Conservation (phyloP, 2,888 invertebrate genomes). For the Himalopsyche japonica region DNA sequence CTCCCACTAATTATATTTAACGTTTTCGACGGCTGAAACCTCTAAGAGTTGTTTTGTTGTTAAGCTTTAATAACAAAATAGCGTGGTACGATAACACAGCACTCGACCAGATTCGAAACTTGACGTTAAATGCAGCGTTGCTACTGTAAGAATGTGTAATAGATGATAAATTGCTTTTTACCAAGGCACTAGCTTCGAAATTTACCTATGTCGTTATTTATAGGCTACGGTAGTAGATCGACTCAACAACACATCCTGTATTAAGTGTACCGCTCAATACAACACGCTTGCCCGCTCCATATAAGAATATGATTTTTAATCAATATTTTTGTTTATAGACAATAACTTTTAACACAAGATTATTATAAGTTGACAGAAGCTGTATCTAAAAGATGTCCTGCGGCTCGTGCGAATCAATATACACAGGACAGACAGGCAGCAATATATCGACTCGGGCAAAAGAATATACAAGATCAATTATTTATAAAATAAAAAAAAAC, state of each 20-base stretch:
- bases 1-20: constrained; percentile 62
- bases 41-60: neutral
- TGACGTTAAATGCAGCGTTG: neutral
- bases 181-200: neutral
- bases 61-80: neutral
- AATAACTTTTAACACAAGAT: too few relatives aligned
- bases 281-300: too few relatives aligned
- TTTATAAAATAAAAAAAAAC: too few relatives aligned
- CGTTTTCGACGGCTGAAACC: constrained; percentile 23
- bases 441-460: too few relatives aligned
- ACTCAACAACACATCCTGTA: neutral
- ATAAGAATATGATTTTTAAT: too few relatives aligned
- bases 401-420: too few relatives aligned
- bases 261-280: neutral
- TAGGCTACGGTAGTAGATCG: neutral
- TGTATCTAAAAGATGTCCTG: too few relatives aligned
- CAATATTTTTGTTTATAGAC: too few relatives aligned
- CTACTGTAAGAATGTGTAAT: neutral
- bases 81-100: neutral
- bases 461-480: too few relatives aligned
- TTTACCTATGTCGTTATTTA: neutral
- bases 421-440: too few relatives aligned
- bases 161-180: neutral
- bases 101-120: neutral
- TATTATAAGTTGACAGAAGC: too few relatives aligned